phyloP scores from a whole-genome alignment of 2,888 invertebrate genomes.

The Sesia apiformis region DNA sequence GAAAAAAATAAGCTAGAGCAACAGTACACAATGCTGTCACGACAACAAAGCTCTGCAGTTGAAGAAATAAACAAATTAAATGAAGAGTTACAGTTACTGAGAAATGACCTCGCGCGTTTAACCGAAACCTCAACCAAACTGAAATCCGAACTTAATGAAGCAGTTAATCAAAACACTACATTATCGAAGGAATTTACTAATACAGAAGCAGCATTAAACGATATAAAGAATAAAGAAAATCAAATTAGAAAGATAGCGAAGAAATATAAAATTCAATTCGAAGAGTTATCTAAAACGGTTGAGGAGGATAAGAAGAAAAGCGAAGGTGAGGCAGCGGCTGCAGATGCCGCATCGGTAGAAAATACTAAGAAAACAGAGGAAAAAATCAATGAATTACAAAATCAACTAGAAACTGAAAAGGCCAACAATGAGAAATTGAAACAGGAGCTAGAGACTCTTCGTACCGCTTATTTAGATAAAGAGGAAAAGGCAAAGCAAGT shows the following conservation, averaged over 20 bases:
- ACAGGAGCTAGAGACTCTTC: conserved; percentile 77
- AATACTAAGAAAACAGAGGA: conserved; percentile 69
- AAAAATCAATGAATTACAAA: conserved; percentile 53
- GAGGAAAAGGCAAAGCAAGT: conserved; percentile 80
- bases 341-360: conserved; percentile 55
- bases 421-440: conserved; percentile 78
- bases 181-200: conserved; percentile 78
- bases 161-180: conserved; percentile 76
- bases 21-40: conserved; percentile 76
- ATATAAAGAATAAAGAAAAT: conserved; percentile 80
- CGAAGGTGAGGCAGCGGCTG: conserved; percentile 71
- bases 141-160: conserved; percentile 71
- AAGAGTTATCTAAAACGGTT: conserved; percentile 80
- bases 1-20: conserved; percentile 81
- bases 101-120: conserved; percentile 72
- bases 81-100: conserved; percentile 77
- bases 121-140: conserved; percentile 78
- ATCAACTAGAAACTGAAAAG: conserved; percentile 58
- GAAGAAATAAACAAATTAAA: conserved; percentile 79
- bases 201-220: conserved; percentile 79
- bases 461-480: conserved; percentile 71
- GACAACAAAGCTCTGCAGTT: conserved; percentile 71
- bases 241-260: conserved; percentile 92
- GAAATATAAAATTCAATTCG: conserved; percentile 91
- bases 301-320: conserved; percentile 77